These are phyloP conservation scores for Drosophila flavopinicola DNA, from an alignment of 2,888 invertebrate genomes.

Conservation along the genomic window DNA sequence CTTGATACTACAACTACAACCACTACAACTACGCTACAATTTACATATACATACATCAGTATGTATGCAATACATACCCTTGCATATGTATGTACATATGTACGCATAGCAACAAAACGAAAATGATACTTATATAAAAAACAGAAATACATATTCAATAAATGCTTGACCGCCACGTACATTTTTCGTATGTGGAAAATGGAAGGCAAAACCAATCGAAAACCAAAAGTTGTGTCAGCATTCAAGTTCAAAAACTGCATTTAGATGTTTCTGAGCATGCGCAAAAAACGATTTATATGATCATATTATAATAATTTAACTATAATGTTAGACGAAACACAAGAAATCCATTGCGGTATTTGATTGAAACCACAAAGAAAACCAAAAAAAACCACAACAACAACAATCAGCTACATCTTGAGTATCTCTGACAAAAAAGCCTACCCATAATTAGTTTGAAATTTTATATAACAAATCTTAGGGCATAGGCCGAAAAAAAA, in stretches of 20 bases:
- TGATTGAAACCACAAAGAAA: conserved; percentile 30
- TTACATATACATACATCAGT: conserved; percentile 18
- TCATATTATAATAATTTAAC: conserved; percentile 44
- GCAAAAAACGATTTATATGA: conserved; percentile 74
- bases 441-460: conserved; percentile 16
- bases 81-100: conserved; percentile 8
- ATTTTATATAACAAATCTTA: conserved; percentile 43
- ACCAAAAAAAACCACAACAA: conserved; percentile 2
- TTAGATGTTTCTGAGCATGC: conserved; percentile 81
- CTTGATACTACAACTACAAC: conserved; percentile 34
- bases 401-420: conserved; percentile 47
- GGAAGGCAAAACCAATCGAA: conserved; percentile 19
- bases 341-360: conserved; percentile 42
- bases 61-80: conserved; percentile 21
- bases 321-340: conserved; percentile 46
- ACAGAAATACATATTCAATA: conserved; percentile 28
- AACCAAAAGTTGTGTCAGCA: conserved; percentile 58
- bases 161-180: conserved; percentile 32
- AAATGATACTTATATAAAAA: conserved; percentile 16
- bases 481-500: conserved; percentile 10
- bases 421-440: conserved; percentile 36
- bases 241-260: conserved; percentile 76
- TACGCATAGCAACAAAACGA: conserved; percentile 15
- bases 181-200: conserved; percentile 23
- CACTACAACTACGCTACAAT: conserved; percentile 52